phyloP scores from a whole-genome alignment of 1,140 invertebrate genomes.

The Bombus breviceps region DNA sequence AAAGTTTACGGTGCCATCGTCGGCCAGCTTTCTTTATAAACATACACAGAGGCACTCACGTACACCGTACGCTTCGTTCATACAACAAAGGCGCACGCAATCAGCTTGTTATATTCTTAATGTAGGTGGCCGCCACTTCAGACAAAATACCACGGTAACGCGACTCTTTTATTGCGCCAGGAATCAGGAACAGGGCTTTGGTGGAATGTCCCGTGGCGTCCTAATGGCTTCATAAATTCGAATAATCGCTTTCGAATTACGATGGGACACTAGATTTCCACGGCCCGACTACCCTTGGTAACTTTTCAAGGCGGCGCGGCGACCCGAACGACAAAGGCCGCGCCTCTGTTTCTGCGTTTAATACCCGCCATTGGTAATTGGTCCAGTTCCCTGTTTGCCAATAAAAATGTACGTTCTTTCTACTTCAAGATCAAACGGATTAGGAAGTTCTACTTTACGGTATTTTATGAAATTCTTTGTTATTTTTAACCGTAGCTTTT shows the following conservation, averaged over 20 bases:
- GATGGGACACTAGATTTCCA: slow-evolving; percentile 61
- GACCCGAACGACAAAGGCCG: slow-evolving; percentile 32
- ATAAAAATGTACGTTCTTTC: not conserved
- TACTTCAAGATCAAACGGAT: not conserved
- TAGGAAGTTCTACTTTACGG: not conserved
- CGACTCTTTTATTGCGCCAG: slow-evolving; percentile 67
- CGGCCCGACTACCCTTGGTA: slow-evolving; percentile 27
- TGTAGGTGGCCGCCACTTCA: slow-evolving; percentile 35
- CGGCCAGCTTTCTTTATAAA: not conserved
- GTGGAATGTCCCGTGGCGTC: slow-evolving; percentile 56
- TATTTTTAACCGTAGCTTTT: not conserved
- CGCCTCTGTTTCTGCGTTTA: slow-evolving; percentile 27
- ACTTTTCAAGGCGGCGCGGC: slow-evolving; percentile 49
- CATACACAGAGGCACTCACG: not conserved
- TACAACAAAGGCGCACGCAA: slow-evolving; percentile 32
- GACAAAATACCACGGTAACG: slow-evolving; percentile 56
- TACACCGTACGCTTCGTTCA: not conserved
- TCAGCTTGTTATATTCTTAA: slow-evolving; percentile 58
- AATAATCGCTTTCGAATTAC: slow-evolving; percentile 71
- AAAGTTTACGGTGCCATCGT: not conserved
- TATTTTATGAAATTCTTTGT: too few species aligned
- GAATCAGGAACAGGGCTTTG: slow-evolving; percentile 63
- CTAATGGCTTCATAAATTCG: slow-evolving; percentile 74
- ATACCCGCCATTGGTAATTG: slow-evolving; percentile 27
- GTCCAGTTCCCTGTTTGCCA: not conserved